Base-by-base conservation (phyloP, 2,888 invertebrate genomes). In the Digitonthophagus gazella region DNA sequence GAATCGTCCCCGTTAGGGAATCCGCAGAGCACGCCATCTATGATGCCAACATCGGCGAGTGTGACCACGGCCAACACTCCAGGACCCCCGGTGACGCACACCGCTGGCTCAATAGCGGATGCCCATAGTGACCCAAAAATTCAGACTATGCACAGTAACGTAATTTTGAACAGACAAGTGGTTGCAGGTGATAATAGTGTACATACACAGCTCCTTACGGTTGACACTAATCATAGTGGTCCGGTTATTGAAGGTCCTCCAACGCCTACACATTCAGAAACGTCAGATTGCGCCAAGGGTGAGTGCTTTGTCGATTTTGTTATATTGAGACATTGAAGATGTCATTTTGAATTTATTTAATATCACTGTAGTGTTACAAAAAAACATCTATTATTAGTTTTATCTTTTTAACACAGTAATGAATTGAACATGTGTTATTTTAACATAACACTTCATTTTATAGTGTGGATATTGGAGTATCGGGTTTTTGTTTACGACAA, bases 191-290 rank as follows among this genome's bases (percentile, higher is more conserved):
- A 78, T 73, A 78, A 78, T 77, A 76, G 76, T 74, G 78, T 77
- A 72, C 76, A 77, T 75, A 75, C 77, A 72, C 76, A 83, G 71
- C 84, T 85, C 72, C 80, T 87, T 65, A 85, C 84, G 79, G 85
- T 87, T 74, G 87, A 87, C 76, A 71, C 73, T 54, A 80, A 79
- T 76, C 81, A 81, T 74, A 75, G 77, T 66, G 79, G 79, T 64
- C 74, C 75, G 69, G 78, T 76, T 68, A 81, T 76, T 73, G 90
- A 90, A 74, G 90, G 90, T 65, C 90, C 91, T 75, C 91, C 91
- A 64, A 91, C 91, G 74, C 91, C 91, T n/a, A 91, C 91, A 74
- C 91, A 91, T 83, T 91, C 91, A 75, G 88, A 91, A 85, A 89
- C 87, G 80, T 87, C 88, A 78, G 89, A 88, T 80, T 86, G 87